Evolutionary conservation across 1,140 invertebrate species (phyloP).

Genomic region (Drosophila truncata): DNA sequence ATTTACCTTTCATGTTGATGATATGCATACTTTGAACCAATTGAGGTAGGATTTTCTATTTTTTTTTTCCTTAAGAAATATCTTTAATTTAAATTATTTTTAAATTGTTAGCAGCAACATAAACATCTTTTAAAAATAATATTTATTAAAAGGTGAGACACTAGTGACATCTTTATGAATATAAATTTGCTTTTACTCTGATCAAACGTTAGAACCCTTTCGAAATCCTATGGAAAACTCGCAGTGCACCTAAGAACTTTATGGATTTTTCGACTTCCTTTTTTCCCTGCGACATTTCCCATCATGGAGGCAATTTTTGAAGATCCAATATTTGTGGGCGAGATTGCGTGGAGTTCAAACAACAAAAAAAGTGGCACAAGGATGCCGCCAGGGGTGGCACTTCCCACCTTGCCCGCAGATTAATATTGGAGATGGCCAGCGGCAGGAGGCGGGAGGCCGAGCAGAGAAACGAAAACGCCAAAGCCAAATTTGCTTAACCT

Average conservation of each 20-base stretch:
- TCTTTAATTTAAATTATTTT: too few species aligned
- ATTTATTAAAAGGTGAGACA: too few species aligned
- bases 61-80: too few species aligned
- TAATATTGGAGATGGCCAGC: conserved; percentile 40
- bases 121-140: too few species aligned
- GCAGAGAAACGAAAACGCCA: conserved; percentile 15
- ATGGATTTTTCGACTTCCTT: neutral
- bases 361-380: conserved; percentile 46
- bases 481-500: conserved; percentile 59
- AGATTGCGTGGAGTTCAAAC: conserved; percentile 22
- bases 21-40: too few species aligned
- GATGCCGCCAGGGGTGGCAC: conserved; percentile 30
- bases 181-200: neutral
- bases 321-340: conserved; percentile 58
- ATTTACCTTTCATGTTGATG: too few species aligned
- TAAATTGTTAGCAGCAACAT: too few species aligned
- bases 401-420: conserved; percentile 12
- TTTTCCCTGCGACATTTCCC: neutral
- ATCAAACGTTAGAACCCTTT: neutral
- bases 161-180: neutral
- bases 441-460: neutral
- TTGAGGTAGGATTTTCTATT: too few species aligned
- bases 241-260: neutral
- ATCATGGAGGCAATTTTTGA: neutral
- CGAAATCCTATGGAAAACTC: neutral